Percentiles rank a stretch among this genome's conserved stretches.
Conservation (phyloP, 2,113 vertebrate species). For the Poecilia latipinna region DNA sequence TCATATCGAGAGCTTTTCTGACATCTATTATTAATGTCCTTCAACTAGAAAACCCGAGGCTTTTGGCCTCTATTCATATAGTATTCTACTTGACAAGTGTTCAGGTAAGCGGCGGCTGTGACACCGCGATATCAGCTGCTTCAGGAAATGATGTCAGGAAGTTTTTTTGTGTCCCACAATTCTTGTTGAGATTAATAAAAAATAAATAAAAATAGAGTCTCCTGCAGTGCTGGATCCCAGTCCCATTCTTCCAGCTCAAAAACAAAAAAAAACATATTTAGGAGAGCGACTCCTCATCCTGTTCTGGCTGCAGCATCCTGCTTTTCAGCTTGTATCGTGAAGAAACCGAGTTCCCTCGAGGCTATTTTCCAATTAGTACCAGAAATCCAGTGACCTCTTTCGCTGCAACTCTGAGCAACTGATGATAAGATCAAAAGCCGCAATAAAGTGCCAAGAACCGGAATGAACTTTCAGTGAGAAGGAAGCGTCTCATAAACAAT, state of each 20-base stretch:
- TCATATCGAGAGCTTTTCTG: constrained; percentile 20
- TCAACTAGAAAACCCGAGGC: constrained; percentile 12
- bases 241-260: not conserved
- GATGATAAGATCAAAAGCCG: not conserved
- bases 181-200: not conserved
- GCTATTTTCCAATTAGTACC: constrained; percentile 9
- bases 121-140: constrained; percentile 13
- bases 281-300: constrained; percentile 25
- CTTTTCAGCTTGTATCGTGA: constrained; percentile 15
- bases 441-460: not conserved
- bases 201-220: not conserved
- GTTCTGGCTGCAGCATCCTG: constrained; percentile 17
- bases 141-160: constrained; percentile 47
- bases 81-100: constrained; percentile 38
- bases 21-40: constrained; percentile 39
- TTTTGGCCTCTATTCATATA: constrained; percentile 24
- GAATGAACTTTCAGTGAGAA: not conserved
- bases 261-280: not conserved
- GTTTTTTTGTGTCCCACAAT: constrained; percentile 34
- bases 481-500: not conserved
- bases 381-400: constrained; percentile 8
- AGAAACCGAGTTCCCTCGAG: constrained; percentile 2
- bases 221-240: not conserved
- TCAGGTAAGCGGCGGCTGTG: constrained; percentile 27
- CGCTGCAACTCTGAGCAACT: not conserved